These are phyloP conservation scores for Cepaea hortensis DNA, from an alignment of 2,888 invertebrate genomes.

Conservation along the genomic window DNA sequence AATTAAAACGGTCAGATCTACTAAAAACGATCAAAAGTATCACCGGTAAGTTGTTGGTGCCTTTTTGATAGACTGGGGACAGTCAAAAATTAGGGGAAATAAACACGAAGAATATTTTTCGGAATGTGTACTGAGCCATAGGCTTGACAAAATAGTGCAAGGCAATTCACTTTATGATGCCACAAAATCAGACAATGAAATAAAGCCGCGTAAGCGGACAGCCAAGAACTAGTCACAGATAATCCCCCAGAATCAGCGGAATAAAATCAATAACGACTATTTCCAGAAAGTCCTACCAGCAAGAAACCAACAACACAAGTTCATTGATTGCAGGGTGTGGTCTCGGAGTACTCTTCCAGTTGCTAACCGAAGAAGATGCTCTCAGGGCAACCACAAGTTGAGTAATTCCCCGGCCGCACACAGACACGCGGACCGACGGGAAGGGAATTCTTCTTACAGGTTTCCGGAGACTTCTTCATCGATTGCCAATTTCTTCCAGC, in stretches of 20 bases:
- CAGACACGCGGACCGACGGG: background rate
- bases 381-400: background rate
- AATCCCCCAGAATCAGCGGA: background rate
- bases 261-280: background rate
- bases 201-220: too few species aligned
- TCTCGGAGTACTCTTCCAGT: background rate
- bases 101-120: too few species aligned
- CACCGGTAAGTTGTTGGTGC: too few species aligned
- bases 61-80: too few species aligned
- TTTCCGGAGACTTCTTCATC: conserved; percentile 24
- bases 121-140: too few species aligned
- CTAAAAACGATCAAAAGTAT: too few species aligned
- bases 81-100: too few species aligned
- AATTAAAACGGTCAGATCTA: too few species aligned
- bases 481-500: background rate
- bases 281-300: background rate
- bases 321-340: background rate
- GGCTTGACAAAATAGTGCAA: too few species aligned
- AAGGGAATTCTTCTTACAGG: background rate
- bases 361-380: too few species aligned
- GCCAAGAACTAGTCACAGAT: background rate
- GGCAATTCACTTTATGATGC: too few species aligned
- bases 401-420: background rate
- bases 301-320: background rate
- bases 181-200: too few species aligned